A percentile compares a stretch with the other conserved stretches of the same genome.
These are phyloP conservation scores for Probaryconus sp. DNA, from an alignment of 1,140 invertebrate genomes.

Conservation along the genomic window DNA sequence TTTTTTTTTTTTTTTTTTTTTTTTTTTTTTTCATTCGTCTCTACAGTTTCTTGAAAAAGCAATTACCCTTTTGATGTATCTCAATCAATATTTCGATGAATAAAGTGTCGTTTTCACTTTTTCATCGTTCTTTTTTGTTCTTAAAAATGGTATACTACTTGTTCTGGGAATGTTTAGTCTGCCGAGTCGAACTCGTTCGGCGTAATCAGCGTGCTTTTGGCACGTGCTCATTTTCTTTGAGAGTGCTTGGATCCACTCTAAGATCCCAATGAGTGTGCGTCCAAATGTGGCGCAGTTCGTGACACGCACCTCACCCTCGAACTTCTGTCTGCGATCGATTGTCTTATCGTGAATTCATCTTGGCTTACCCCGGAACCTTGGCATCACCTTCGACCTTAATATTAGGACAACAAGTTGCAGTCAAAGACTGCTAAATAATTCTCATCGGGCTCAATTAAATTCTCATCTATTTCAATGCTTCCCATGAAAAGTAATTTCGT, in stretches of 20 bases:
- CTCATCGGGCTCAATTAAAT: too few species aligned
- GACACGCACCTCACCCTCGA: conserved; percentile 27
- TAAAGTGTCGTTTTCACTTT: too few species aligned
- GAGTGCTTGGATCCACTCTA: conserved; percentile 1
- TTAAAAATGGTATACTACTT: too few species aligned
- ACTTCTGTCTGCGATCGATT: conserved; percentile 19
- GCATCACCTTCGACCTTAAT: conserved; percentile 14
- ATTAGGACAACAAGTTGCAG: conserved; percentile 23
- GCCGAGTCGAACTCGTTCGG: conserved; percentile 10
- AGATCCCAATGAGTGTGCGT: conserved; percentile 8
- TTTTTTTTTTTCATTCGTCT: too few species aligned
- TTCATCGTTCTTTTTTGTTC: too few species aligned
- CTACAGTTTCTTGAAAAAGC: too few species aligned
- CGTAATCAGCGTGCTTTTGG: conserved; percentile 16
- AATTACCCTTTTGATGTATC: too few species aligned
- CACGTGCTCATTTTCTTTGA: conserved; percentile 12
- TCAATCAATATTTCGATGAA: too few species aligned
- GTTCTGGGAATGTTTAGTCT: not conserved
- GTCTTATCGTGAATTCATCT: conserved; percentile 11
- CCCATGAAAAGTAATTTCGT: not conserved
- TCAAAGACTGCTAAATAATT: conserved; percentile 9
- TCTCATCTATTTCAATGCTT: too few species aligned
- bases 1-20: too few species aligned
- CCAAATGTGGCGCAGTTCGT: conserved; percentile 9
- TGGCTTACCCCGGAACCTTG: conserved; percentile 21